phyloP scores from a whole-genome alignment of 2,888 invertebrate genomes.

The Pterostichus niger region DNA sequence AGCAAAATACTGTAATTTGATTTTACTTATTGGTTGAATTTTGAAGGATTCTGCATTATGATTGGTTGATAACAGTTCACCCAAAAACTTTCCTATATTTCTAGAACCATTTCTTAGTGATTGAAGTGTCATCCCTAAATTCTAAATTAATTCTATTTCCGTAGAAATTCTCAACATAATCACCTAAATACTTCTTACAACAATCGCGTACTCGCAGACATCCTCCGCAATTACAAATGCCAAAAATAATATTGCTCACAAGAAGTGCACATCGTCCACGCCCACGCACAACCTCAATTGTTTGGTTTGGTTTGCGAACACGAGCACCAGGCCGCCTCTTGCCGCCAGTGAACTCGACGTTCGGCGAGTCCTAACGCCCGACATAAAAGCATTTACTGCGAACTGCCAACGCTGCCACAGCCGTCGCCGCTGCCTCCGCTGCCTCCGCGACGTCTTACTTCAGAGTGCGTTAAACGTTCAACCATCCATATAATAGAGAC shows the following conservation, averaged over 20 bases:
- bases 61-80: no score
- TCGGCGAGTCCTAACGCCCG: neutral
- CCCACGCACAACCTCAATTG: neutral
- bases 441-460: neutral
- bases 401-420: neutral
- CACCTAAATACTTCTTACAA: no score
- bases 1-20: no score
- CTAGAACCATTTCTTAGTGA: no score
- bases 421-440: neutral
- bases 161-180: no score
- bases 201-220: no score
- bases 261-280: neutral
- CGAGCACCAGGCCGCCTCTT: neutral
- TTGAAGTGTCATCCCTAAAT: no score
- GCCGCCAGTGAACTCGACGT: no score
- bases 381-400: constrained; percentile 17
- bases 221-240: neutral
- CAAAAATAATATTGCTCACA: neutral
- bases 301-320: constrained; percentile 15
- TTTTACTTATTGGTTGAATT: no score
- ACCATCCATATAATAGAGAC: constrained; percentile 27
- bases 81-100: no score
- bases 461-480: constrained; percentile 29
- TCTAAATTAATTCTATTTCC: neutral
- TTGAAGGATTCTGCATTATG: no score